A percentile compares a stretch with the other conserved stretches of the same genome.
Conservation (phyloP, 2,113 vertebrate species). For the Mormyrus iriodes region DNA sequence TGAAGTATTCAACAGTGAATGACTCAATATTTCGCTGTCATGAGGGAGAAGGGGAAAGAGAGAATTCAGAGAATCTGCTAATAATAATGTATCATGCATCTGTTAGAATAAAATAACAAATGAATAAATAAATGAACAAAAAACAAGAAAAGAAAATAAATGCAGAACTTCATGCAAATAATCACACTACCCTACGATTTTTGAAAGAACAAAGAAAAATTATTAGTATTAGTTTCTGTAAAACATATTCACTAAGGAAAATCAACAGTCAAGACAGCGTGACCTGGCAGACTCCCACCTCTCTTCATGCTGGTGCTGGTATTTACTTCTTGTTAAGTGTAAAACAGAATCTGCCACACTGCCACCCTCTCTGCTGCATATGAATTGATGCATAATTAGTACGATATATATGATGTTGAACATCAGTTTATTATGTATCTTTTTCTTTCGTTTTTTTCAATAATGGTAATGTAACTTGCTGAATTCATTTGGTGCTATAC, state of each 20-base stretch:
- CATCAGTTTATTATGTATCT: neutral
- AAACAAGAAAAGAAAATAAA: neutral
- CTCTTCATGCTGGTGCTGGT: slow-evolving; percentile 13
- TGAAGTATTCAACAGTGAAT: neutral
- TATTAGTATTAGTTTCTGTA: neutral
- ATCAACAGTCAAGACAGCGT: slow-evolving; percentile 10
- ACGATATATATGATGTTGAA: neutral
- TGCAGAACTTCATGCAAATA: neutral
- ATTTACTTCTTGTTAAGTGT: slow-evolving; percentile 20
- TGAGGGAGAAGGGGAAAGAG: neutral
- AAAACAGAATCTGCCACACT: neutral
- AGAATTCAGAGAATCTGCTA: neutral
- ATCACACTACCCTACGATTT: neutral
- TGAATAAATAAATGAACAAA: neutral
- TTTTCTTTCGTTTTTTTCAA: neutral
- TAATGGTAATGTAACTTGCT: neutral
- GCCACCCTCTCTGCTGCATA: neutral
- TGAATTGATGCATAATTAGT: slow-evolving; percentile 13
- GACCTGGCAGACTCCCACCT: slow-evolving; percentile 10
- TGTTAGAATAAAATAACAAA: neutral
- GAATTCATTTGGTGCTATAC: neutral
- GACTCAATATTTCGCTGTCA: neutral
- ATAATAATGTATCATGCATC: neutral
- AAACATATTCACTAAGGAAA: neutral
- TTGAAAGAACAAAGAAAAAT: neutral